Conservation (phyloP, 2,113 vertebrate genomes). For the human region DNA sequence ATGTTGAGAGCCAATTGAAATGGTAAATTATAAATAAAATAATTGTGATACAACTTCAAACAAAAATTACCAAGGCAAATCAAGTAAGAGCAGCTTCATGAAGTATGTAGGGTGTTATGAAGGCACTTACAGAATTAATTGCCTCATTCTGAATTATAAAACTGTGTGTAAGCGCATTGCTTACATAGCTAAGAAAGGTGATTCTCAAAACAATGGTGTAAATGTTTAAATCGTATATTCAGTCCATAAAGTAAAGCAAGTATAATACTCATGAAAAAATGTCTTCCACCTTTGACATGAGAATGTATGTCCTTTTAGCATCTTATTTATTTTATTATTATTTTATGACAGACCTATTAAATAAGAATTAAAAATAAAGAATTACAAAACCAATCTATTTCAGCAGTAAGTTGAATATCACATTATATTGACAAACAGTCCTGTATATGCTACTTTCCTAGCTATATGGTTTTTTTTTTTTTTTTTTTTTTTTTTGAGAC, state of each 20-base stretch:
- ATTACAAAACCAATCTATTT: not conserved
- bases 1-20: not conserved
- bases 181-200: not conserved
- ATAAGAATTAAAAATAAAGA: not conserved
- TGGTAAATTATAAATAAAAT: not conserved
- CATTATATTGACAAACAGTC: not conserved
- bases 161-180: not conserved
- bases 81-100: not conserved
- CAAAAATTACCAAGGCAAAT: not conserved
- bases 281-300: not conserved
- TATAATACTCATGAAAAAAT: not conserved
- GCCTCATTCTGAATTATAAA: not conserved
- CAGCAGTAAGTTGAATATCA: not conserved
- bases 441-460: not conserved
- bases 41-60: not conserved
- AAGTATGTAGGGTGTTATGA: not conserved
- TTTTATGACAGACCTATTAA: not conserved
- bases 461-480: not conserved
- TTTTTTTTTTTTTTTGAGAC: too few relatives aligned
- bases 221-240: not conserved
- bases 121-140: not conserved
- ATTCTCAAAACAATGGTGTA: not conserved
- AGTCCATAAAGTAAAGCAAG: not conserved
- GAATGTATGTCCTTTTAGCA: not conserved
- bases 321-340: not conserved